These are phyloP conservation scores for Catocala nupta DNA, from an alignment of 2,888 invertebrate species.

Conservation along the genomic window DNA sequence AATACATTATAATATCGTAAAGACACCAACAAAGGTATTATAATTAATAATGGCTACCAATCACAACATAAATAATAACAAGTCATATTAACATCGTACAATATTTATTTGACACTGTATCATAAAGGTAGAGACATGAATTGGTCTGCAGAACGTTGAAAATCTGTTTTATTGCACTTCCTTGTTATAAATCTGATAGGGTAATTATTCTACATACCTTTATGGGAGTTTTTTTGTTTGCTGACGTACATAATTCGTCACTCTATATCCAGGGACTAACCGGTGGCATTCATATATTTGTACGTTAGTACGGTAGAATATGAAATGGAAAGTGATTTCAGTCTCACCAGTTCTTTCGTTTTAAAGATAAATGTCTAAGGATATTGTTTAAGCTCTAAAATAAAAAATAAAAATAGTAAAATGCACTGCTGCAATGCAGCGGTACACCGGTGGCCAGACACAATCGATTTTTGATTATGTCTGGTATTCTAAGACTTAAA, in stretches of 20 bases:
- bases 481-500: no score
- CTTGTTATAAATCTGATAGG: conserved; percentile 49
- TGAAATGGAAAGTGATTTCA: no score
- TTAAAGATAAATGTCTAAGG: no score
- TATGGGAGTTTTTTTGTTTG: conserved; percentile 6
- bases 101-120: conserved; percentile 46
- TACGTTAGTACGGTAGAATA: no score
- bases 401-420: no score
- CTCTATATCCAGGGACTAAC: background rate
- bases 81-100: conserved; percentile 37
- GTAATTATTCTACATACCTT: conserved; percentile 34
- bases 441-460: no score
- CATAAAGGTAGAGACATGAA: conserved; percentile 31
- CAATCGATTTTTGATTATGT: no score
- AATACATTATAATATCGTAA: conserved; percentile 5
- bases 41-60: conserved; percentile 37
- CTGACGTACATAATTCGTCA: conserved; percentile 18
- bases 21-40: conserved; percentile 13
- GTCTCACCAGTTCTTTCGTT: no score
- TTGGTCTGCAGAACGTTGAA: conserved; percentile 35
- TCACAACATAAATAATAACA: conserved; percentile 45
- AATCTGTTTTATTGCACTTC: conserved; percentile 52
- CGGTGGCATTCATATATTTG: no score
- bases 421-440: no score
- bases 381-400: no score